Evolutionary conservation across 2,113 vertebrate genomes (phyloP).

Genomic region (Archilochus colubris): DNA sequence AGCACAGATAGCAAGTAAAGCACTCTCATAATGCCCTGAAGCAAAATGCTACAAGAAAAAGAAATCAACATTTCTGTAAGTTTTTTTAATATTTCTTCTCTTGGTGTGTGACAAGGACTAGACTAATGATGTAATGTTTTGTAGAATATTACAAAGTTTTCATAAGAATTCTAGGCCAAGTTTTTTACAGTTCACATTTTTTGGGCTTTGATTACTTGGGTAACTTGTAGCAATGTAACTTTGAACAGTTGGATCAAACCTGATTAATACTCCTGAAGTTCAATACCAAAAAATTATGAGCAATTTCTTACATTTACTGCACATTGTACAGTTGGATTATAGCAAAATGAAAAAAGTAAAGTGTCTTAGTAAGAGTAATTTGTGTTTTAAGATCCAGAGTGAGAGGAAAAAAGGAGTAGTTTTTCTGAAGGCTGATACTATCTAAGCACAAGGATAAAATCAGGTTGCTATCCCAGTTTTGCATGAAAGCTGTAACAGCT

Average conservation of each 20-base stretch:
- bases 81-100: neutral
- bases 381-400: neutral
- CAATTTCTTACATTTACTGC: neutral
- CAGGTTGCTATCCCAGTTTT: neutral
- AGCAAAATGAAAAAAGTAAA: neutral
- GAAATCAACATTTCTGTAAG: neutral
- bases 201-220: neutral
- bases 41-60: slow-evolving; percentile 77
- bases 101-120: neutral
- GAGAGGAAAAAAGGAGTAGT: neutral
- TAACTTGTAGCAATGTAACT: neutral
- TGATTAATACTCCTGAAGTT: neutral
- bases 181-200: neutral
- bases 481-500: neutral
- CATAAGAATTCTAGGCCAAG: neutral
- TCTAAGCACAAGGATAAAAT: neutral
- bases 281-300: neutral
- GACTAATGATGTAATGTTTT: neutral
- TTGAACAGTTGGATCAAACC: neutral
- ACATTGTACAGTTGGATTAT: neutral
- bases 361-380: neutral
- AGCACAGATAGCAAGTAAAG: slow-evolving; percentile 78
- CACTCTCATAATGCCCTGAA: slow-evolving; percentile 81
- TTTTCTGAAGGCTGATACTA: neutral
- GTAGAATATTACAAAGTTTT: neutral